phyloP scores from a whole-genome alignment of 2,888 invertebrate species.

The Apodemia duryi region DNA sequence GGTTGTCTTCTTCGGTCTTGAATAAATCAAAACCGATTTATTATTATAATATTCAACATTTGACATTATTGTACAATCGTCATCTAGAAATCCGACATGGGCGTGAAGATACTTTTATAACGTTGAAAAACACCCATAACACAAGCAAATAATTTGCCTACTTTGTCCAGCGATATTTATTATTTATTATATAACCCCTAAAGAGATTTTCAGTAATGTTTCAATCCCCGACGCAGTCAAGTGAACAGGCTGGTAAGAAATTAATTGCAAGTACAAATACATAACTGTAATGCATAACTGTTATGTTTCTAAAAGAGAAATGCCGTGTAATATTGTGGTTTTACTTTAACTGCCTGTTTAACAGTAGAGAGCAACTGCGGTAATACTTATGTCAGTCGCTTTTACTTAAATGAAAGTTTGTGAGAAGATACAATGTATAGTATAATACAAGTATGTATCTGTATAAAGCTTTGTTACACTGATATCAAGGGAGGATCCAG shows the following conservation, averaged over 20 bases:
- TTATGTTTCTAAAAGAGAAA: constrained; percentile 27
- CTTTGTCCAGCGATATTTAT: no score
- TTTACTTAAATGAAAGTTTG: constrained; percentile 20
- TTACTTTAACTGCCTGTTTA: constrained; percentile 17
- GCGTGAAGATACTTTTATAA: no score
- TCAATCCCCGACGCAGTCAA: background rate
- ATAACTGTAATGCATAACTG: constrained; percentile 15
- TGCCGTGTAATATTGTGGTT: constrained; percentile 18
- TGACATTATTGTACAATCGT: no score
- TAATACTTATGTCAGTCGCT: constrained; percentile 20
- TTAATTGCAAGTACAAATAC: background rate
- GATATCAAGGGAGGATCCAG: no score
- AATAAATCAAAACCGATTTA: background rate
- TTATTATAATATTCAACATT: no score
- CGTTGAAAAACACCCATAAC: no score
- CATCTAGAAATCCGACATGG: no score
- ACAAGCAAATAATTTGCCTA: no score
- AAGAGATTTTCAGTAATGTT: background rate
- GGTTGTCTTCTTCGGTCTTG: background rate
- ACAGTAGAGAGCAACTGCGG: constrained; percentile 11
- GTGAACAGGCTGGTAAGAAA: background rate
- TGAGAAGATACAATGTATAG: background rate
- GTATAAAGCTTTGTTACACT: no score
- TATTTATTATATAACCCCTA: no score
- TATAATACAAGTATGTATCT: no score